These are phyloP conservation scores for Forficula auricularia DNA, from an alignment of 1,140 invertebrate genomes.

Conservation along the genomic window DNA sequence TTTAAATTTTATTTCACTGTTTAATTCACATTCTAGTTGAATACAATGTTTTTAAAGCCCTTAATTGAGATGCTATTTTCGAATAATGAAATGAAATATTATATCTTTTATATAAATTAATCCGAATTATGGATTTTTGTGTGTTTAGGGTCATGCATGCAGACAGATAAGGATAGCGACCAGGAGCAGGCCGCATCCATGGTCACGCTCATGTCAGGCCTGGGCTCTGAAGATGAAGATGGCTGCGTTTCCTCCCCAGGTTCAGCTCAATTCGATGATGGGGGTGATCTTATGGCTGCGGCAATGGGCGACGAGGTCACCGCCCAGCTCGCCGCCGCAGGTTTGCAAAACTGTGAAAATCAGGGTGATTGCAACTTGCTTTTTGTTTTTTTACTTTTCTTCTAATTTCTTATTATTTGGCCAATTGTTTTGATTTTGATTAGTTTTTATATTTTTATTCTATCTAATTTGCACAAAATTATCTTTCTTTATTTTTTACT, in stretches of 20 bases:
- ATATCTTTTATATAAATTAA: too few relatives aligned
- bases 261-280: slow-evolving; percentile 48
- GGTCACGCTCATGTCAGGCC: too few relatives aligned
- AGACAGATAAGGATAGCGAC: too few relatives aligned
- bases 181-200: too few relatives aligned
- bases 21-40: too few relatives aligned
- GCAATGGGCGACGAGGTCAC: slow-evolving; percentile 85
- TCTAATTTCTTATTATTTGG: not conserved
- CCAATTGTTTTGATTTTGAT: not conserved
- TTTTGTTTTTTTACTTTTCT: slow-evolving; percentile 26
- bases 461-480: slow-evolving; percentile 15
- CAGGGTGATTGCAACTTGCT: slow-evolving; percentile 35
- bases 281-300: slow-evolving; percentile 53
- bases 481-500: too few relatives aligned
- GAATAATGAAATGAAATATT: too few relatives aligned
- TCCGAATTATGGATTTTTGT: too few relatives aligned
- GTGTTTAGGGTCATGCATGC: too few relatives aligned
- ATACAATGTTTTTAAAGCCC: too few relatives aligned
- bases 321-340: slow-evolving; percentile 84
- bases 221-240: slow-evolving; percentile 55
- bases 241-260: slow-evolving; percentile 50
- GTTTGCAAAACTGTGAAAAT: slow-evolving; percentile 39
- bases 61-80: too few relatives aligned
- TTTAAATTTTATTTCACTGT: too few relatives aligned
- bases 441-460: slow-evolving; percentile 9